Evolutionary conservation across 1,140 invertebrate species (phyloP).

Genomic region (Amyelois transitella): DNA sequence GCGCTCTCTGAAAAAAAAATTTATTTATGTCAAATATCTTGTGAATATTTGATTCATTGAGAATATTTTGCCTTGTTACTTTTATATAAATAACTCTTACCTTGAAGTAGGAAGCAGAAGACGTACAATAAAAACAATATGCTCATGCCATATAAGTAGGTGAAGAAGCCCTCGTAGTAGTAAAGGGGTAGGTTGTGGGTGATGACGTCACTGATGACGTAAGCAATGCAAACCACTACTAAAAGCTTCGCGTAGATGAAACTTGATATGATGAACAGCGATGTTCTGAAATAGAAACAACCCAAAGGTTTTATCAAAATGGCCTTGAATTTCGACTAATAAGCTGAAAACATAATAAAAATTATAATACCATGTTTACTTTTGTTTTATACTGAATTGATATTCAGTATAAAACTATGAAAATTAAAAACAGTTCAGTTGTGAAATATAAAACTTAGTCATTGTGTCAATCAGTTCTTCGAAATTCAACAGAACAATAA

Average conservation of each 20-base stretch:
- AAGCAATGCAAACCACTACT: slow-evolving; percentile 92
- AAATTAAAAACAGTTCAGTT: neutral
- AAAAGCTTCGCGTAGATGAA: slow-evolving; percentile 95
- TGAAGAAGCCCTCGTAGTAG: slow-evolving; percentile 98
- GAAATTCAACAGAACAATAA: no score
- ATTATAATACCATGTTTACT: neutral
- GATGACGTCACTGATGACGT: slow-evolving; percentile 94
- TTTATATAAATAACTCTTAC: slow-evolving; percentile 44
- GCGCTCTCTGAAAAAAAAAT: slow-evolving; percentile 79
- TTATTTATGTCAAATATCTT: slow-evolving; percentile 7
- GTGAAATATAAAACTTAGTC: no score
- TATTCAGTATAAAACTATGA: neutral
- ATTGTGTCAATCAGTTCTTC: no score
- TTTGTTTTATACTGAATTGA: slow-evolving; percentile 3
- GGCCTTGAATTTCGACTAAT: no score
- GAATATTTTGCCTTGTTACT: neutral
- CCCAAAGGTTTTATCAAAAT: neutral
- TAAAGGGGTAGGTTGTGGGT: slow-evolving; percentile 91
- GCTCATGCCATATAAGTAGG: slow-evolving; percentile 95
- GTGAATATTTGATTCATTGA: slow-evolving; percentile 2
- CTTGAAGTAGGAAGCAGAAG: slow-evolving; percentile 95
- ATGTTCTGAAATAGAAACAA: slow-evolving; percentile 82
- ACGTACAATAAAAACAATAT: slow-evolving; percentile 97
- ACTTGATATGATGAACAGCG: slow-evolving; percentile 94
- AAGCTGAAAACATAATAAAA: no score